A percentile compares a stretch with the other conserved stretches of the same genome.
phyloP scores from a whole-genome alignment of 2,797 vertebrate species.

The Girardinus metallicus region DNA sequence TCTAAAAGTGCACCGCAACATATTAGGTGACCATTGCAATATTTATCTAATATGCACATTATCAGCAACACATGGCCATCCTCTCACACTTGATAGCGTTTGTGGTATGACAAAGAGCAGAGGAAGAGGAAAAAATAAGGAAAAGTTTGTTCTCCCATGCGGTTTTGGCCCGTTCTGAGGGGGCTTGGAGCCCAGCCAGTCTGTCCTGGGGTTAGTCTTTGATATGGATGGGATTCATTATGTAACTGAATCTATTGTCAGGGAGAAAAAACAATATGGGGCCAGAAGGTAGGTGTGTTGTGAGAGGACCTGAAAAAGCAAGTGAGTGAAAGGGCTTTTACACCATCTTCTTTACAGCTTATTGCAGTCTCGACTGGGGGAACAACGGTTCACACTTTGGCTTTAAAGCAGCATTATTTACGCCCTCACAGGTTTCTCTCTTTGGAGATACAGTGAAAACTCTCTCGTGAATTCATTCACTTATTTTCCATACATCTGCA shows the following conservation, averaged over 20 bases:
- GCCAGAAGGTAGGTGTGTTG: constrained; percentile 52
- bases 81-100: constrained; percentile 77
- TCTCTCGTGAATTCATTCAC: constrained; percentile 41
- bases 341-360: constrained; percentile 38
- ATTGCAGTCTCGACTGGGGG: constrained; percentile 38
- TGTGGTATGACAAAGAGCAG: constrained; percentile 76
- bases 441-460: constrained; percentile 31
- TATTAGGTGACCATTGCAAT: constrained; percentile 73
- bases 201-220: constrained; percentile 70
- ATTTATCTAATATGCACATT: constrained; percentile 74
- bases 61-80: constrained; percentile 80
- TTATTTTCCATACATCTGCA: constrained; percentile 32
- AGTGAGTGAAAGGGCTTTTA: constrained; percentile 30
- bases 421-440: constrained; percentile 39
- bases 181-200: constrained; percentile 73
- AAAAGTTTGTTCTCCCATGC: constrained; percentile 78
- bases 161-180: constrained; percentile 74
- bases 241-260: constrained; percentile 82
- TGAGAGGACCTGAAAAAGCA: constrained; percentile 38
- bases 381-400: constrained; percentile 23
- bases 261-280: constrained; percentile 70
- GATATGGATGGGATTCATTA: constrained; percentile 80
- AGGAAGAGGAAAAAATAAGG: constrained; percentile 43
- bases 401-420: constrained; percentile 22
- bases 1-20: constrained; percentile 66